Conservation (phyloP, 2,113 vertebrate species). For the Calypte anna region DNA sequence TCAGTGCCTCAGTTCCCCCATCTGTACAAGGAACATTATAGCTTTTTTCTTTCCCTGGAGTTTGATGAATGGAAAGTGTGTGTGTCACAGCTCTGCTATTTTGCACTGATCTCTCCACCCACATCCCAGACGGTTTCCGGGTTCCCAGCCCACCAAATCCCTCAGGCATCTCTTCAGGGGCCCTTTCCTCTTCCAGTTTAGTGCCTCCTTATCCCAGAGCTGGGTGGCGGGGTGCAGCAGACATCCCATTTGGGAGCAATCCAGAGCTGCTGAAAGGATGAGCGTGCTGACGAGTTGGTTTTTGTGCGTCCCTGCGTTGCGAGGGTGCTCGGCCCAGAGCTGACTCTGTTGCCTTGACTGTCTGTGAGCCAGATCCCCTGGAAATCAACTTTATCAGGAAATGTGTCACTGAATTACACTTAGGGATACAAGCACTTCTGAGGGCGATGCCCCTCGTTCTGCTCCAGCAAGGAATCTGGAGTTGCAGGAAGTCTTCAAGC, state of each 20-base stretch:
- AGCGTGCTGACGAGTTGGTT: conserved; percentile 29
- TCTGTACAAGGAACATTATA: conserved; percentile 37
- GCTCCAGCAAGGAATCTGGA: conserved; percentile 56
- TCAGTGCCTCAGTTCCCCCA: conserved; percentile 59
- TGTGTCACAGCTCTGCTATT: conserved; percentile 75
- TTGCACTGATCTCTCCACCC: conserved; percentile 66
- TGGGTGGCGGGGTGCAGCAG: conserved; percentile 53
- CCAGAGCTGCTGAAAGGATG: conserved; percentile 36
- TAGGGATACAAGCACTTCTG: conserved; percentile 18
- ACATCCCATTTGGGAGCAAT: conserved; percentile 59
- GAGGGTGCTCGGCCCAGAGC: conserved; percentile 48
- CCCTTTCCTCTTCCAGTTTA: conserved; percentile 70
- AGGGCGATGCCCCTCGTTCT: conserved; percentile 52
- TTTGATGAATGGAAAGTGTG: conserved; percentile 75
- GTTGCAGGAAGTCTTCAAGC: conserved; percentile 47
- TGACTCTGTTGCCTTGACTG: conserved; percentile 36
- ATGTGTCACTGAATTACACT: conserved; percentile 24
- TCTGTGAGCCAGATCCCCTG: conserved; percentile 63
- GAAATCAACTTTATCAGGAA: conserved; percentile 60
- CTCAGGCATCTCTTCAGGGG: conserved; percentile 75
- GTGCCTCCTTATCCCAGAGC: conserved; percentile 69
- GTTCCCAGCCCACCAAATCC: conserved; percentile 76
- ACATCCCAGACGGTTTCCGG: conserved; percentile 80
- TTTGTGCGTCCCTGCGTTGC: conserved; percentile 33
- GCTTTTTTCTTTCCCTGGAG: conserved; percentile 20